A percentile compares a stretch with the other conserved stretches of the same genome.
Evolutionary conservation across 2,797 vertebrate species (phyloP).

Genomic region (Syndactyla subalaris): DNA sequence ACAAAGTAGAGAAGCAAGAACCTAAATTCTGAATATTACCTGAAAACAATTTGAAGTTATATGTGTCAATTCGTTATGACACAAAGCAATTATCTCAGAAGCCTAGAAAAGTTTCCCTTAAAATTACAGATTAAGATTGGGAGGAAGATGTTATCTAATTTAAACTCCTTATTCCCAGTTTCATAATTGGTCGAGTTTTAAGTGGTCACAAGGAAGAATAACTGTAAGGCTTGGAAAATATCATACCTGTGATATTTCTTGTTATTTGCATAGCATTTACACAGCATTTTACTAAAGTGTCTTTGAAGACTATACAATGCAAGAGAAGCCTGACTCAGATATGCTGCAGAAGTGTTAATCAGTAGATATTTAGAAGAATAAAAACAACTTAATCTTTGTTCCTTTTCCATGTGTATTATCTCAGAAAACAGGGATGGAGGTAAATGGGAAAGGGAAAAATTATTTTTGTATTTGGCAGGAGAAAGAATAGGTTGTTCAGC

Average conservation of each 20-base stretch:
- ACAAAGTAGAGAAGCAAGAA: neutral
- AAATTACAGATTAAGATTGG: neutral
- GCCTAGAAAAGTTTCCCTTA: neutral
- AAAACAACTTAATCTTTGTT: neutral
- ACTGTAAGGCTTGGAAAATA: neutral
- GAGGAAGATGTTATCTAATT: neutral
- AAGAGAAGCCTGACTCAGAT: neutral
- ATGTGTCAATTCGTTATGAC: neutral
- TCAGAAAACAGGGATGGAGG: neutral
- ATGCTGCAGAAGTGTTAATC: neutral
- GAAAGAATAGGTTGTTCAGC: neutral
- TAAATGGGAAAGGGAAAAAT: neutral
- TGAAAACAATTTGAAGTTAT: neutral
- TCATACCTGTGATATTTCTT: neutral
- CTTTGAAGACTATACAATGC: neutral
- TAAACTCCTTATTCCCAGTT: neutral
- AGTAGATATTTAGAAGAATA: neutral
- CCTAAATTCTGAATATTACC: neutral
- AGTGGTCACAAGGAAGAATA: neutral
- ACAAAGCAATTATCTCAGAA: neutral
- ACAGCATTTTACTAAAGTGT: neutral
- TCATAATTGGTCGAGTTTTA: neutral
- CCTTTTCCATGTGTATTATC: neutral
- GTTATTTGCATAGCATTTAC: neutral
- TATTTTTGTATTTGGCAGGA: neutral